Evolutionary conservation across 2,888 invertebrate genomes (phyloP), one percentile per base, ranked within the genome.

Genomic region (Parascotia fuliginaria): DNA sequence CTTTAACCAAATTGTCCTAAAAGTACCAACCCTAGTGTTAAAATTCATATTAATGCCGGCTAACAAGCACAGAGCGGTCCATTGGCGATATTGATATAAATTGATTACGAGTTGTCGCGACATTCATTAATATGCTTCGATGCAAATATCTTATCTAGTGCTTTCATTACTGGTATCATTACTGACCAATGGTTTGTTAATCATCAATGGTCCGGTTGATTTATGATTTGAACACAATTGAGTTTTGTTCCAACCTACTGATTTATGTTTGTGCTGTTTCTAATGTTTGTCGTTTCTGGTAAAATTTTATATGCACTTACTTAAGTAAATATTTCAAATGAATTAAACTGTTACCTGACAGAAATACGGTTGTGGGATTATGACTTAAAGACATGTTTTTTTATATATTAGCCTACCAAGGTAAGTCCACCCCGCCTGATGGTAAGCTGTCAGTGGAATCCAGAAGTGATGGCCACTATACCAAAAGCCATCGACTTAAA

Each of bases 81-180:
- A 89, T 87, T 88, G 88, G 83, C 85, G 81, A 87, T 92, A 91
- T 91, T 92, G 89, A 92, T 91, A 91, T 91, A 89, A 92, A 92
- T 92, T 91, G 89, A 89, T 90, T 85, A 87, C 76, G 81, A 79
- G 80, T 87, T 81, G 85, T 86, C 82, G 85, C 83, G 83, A 85
- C 86, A 80, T 80, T 85, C 85, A 88, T 87, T 86, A 87, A 83
- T 84, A 84, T 81, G 75, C 71, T 60, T 63, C 57, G 77, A 82
- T 78, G 83, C 83, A 84, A 86, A 89, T 87, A 85, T 77, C 81
- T 86, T 85, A 86, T 87, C 86, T 80, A 74, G 73, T 75, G 66
- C 72, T 76, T 81, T 85, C 78, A 87, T 89, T 83, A 81, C 72
- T 68, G 58, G 71, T 81, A 82, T 87, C 82, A 79, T 83, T 80